Base-by-base conservation (phyloP, 1,140 invertebrate species). In the Drosophila subpulchrella region DNA sequence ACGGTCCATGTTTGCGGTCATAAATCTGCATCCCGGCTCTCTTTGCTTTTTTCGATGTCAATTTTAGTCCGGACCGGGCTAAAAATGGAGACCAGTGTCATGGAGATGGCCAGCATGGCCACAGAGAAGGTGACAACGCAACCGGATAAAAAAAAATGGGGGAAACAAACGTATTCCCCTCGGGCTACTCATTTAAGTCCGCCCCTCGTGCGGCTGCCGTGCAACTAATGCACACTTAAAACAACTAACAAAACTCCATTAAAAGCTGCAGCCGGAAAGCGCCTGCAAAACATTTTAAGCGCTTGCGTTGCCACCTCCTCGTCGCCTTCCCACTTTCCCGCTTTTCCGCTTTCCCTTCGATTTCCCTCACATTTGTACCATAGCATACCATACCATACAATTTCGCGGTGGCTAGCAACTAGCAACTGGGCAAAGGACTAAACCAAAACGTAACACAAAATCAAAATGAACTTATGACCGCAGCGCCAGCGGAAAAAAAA, bases 381-480 rank as follows among this genome's bases (percentile, higher is more conserved):
- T 8, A 2, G 38, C 6, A 13, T 7, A 4, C 39, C 36, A 17
- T 39, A 13, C 61, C 55, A 24, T 71, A 51, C 58, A 75, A 70
- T 83, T 80, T 66, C 47, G 62, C 53, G 67, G 56, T 80, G 78
- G 71, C 62, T 55, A 65, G 72, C 71, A 70, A 80, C 50, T 68
- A 59, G 78, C 83, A 70, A 88, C 75, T 80, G 66, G 62, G 51
- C 65, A 84, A 76, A 61, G 57, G 71, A 80, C 84, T 82, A 80
- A 88, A 77, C 83, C 84, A 89, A 89, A 89, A 89, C 86, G 84
- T 78, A 84, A 81, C 84, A 89, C 77, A 81, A 89, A 89, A 89
- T 89, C 84, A 89, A 89, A 89, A 89, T 89, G 84, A 89, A 89
- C 84, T 89, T 89, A 81, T 89, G 84, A 89, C 84, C 84, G 72